These are phyloP conservation scores for Electrophaes corylata DNA, from an alignment of 2,888 invertebrate genomes.

Conservation along the genomic window DNA sequence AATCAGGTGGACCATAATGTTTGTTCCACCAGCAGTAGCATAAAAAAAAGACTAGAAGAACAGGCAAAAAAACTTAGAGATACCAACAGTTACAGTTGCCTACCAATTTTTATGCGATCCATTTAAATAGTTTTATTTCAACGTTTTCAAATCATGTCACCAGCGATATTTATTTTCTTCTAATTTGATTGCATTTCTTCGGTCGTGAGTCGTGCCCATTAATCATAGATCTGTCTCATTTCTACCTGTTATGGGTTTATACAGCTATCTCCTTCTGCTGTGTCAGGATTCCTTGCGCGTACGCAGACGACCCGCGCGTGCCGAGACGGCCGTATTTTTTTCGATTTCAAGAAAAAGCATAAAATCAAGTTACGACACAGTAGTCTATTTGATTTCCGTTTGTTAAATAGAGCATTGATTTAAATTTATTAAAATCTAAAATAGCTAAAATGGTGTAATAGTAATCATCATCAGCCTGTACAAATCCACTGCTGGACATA, in stretches of 20 bases:
- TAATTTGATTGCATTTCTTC: constrained; percentile 80
- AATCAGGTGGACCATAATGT: too few species aligned
- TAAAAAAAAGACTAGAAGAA: too few species aligned
- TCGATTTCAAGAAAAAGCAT: constrained; percentile 72
- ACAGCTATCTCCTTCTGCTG: constrained; percentile 51
- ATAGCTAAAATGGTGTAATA: too few species aligned
- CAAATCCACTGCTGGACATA: too few species aligned
- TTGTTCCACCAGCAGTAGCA: too few species aligned
- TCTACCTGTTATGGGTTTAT: constrained; percentile 29
- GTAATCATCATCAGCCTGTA: too few species aligned
- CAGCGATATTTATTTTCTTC: constrained; percentile 73
- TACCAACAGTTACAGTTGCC: too few species aligned
- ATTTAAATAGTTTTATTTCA: neutral
- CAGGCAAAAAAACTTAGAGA: too few species aligned
- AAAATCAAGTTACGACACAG: constrained; percentile 64
- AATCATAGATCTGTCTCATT: constrained; percentile 62
- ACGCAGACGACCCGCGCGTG: constrained; percentile 71
- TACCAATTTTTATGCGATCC: neutral
- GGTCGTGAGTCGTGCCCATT: constrained; percentile 67
- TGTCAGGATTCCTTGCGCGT: constrained; percentile 71
- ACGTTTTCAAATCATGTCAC: constrained; percentile 47
- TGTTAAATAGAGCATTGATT: constrained; percentile 31
- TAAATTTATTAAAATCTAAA: neutral
- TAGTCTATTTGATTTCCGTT: constrained; percentile 65
- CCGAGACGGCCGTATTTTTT: constrained; percentile 66